Evolutionary conservation across 1,140 invertebrate genomes (phyloP).

Genomic region (Trachymyrmex cornetzi): DNA sequence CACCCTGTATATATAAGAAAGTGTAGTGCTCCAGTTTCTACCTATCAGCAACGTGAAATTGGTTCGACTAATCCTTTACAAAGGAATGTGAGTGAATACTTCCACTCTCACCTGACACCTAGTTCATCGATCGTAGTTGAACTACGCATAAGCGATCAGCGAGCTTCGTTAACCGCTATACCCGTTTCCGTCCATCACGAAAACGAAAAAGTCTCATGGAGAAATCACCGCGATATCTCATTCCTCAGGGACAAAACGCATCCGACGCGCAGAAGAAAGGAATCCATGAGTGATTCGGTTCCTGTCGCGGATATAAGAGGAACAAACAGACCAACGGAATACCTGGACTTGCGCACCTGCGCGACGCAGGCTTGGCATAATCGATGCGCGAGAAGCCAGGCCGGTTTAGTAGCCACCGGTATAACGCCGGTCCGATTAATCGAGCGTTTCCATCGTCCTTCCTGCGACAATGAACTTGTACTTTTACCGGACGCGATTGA

Average conservation of each 20-base stretch:
- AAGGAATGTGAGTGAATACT: slow-evolving; percentile 43
- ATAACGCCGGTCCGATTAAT: slow-evolving; percentile 67
- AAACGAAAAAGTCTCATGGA: slow-evolving; percentile 30
- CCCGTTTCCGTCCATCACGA: slow-evolving; percentile 17
- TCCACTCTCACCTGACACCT: slow-evolving; percentile 45
- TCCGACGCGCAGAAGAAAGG: slow-evolving; percentile 35
- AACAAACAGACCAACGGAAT: slow-evolving; percentile 39
- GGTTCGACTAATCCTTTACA: background rate
- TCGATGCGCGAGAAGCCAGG: slow-evolving; percentile 57
- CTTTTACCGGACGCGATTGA: slow-evolving; percentile 60
- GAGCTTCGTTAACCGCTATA: slow-evolving; percentile 47
- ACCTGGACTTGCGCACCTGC: slow-evolving; percentile 47
- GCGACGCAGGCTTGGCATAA: slow-evolving; percentile 59
- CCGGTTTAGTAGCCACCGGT: slow-evolving; percentile 56
- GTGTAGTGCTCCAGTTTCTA: background rate
- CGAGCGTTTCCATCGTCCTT: slow-evolving; percentile 69
- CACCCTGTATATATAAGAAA: background rate
- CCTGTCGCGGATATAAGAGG: slow-evolving; percentile 47
- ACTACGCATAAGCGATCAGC: slow-evolving; percentile 14
- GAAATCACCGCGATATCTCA: slow-evolving; percentile 14
- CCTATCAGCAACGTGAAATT: background rate
- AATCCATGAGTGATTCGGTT: slow-evolving; percentile 33
- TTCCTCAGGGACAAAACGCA: slow-evolving; percentile 17
- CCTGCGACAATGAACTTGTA: slow-evolving; percentile 74
- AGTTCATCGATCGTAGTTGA: slow-evolving; percentile 28